Evolutionary conservation across 2,797 vertebrate species (phyloP).

Genomic region (Podargus strigoides): DNA sequence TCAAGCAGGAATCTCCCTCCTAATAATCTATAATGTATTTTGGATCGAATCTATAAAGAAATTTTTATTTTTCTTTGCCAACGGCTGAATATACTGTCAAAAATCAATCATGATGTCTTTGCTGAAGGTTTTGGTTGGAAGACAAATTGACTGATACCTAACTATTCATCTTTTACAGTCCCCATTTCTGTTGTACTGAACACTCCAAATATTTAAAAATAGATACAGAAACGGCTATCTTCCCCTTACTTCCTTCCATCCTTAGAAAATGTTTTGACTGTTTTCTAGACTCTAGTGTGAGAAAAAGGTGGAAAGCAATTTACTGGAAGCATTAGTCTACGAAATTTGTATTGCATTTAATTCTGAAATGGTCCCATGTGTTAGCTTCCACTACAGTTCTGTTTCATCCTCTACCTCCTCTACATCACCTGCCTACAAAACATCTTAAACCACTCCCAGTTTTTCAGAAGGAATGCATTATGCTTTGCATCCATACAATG

Average conservation of each 20-base stretch:
- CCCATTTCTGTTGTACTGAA: not conserved
- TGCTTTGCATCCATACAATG: not conserved
- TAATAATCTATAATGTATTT: not conserved
- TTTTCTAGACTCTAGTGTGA: not conserved
- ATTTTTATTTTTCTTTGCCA: not conserved
- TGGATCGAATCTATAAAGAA: not conserved
- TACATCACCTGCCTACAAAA: not conserved
- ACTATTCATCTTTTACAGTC: not conserved
- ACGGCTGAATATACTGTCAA: not conserved
- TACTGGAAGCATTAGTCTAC: not conserved
- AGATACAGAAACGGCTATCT: not conserved
- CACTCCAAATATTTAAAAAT: not conserved
- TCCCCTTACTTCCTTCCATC: not conserved
- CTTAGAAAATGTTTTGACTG: not conserved
- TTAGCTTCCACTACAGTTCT: not conserved
- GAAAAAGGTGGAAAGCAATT: not conserved
- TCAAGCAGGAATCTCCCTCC: not conserved
- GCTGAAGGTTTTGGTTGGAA: not conserved
- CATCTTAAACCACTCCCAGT: not conserved
- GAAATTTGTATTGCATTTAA: not conserved
- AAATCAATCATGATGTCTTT: not conserved
- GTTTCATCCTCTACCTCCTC: not conserved
- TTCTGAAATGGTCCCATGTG: not conserved
- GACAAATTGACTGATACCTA: not conserved
- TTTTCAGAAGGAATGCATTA: not conserved